Conservation (phyloP, 2,113 vertebrate genomes). For the Alethe diademata region DNA sequence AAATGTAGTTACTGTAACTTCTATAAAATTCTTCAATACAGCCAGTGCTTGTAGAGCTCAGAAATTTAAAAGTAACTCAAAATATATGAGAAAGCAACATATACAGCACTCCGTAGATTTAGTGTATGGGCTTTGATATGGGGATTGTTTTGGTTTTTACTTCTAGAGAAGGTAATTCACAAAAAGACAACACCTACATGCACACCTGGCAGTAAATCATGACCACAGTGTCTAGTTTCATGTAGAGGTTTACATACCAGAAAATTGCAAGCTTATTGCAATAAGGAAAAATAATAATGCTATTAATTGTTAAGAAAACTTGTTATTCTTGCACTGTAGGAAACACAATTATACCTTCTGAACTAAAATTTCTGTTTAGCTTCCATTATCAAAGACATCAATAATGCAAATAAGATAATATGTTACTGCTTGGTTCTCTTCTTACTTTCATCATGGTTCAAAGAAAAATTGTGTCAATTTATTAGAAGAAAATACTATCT, state of each 20-base stretch:
- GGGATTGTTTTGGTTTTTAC: not conserved
- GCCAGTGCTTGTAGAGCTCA: not conserved
- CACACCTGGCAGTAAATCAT: not conserved
- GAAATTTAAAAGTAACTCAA: not conserved
- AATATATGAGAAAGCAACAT: not conserved
- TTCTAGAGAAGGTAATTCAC: not conserved
- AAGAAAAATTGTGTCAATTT: not conserved
- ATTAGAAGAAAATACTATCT: not conserved
- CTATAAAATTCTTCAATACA: not conserved
- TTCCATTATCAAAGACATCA: not conserved
- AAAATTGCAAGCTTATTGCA: not conserved
- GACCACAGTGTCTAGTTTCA: not conserved
- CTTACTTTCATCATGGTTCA: not conserved
- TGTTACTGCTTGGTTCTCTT: not conserved
- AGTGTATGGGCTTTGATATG: not conserved
- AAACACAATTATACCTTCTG: not conserved
- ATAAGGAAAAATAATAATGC: not conserved
- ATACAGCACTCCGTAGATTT: not conserved
- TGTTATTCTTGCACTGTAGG: not conserved
- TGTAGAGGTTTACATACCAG: not conserved
- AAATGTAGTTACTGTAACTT: not conserved
- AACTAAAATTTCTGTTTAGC: not conserved
- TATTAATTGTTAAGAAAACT: not conserved
- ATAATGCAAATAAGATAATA: not conserved
- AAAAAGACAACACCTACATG: not conserved